Evolutionary conservation across 2,797 vertebrate genomes (phyloP), one percentile per base, ranked within the genome.

Genomic region (Chromis chromis): DNA sequence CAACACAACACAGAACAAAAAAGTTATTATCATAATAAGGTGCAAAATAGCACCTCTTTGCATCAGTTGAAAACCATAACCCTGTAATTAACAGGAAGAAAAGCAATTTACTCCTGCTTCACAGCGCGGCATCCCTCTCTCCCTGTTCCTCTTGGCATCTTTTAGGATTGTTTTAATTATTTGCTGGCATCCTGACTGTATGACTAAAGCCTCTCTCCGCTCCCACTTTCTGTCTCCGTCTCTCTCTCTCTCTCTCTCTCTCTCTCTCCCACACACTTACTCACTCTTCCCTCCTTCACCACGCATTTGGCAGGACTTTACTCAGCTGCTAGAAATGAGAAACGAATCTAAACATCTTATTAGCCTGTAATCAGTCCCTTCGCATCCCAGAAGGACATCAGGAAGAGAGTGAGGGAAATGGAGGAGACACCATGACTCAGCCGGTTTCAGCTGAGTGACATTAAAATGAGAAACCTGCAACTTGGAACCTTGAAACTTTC

Each of bases 41-140:
- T 86, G 89, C 53, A 90, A 91, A 95, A 92, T 86, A 84, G 81
- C 81, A 89, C 87, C 88, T 92, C 76, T 64, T 79, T 88, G 78
- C 81, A 93, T 95, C 94, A 92, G 95, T 94, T 94, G 94, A 95
- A 94, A 96, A 94, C 92, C 91, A 95, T 91, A 90, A 93, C 91
- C 92, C 88, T 88, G 76, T 91, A 91, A 93, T 93, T 93, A 94
- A 87, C 69, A 85, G 72, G 73, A 89, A 93, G 83, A 92, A 94
- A 95, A 95, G 94, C 93, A 93, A 95, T 94, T 94, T 94, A 86
- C 91, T 88, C 22, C 57, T 59, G 84, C 88, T 89, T 89, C 83
- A 80, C 56, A 78, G 85, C 79, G 71, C 80, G 73, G 69, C 61
- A 66, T 76, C 68, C 57, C 82, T 72, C 83, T 83, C 57, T 85